A percentile compares a stretch with the other conserved stretches of the same genome.
Evolutionary conservation across 2,888 invertebrate genomes (phyloP).

Genomic region (Drosophila buzzatii): DNA sequence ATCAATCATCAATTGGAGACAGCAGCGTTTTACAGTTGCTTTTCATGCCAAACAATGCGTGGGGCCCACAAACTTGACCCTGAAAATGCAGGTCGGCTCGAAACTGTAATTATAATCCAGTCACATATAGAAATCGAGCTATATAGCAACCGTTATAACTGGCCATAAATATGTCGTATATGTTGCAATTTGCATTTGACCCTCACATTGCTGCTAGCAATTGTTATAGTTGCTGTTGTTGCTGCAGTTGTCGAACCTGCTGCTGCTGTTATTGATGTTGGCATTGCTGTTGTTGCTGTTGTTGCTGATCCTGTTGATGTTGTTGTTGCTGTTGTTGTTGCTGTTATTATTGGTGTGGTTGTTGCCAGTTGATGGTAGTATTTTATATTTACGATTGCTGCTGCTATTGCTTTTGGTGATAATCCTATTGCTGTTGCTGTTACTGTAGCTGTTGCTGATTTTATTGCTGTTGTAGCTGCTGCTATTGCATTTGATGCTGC

Average conservation of each 20-base stretch:
- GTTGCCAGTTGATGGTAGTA: not conserved
- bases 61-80: conserved; percentile 52
- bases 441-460: conserved; percentile 1
- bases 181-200: conserved; percentile 80
- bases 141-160: conserved; percentile 13
- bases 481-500: not conserved
- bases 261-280: not conserved
- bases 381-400: not conserved
- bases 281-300: conserved; percentile 4
- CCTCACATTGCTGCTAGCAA: conserved; percentile 55
- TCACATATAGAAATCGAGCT: conserved; percentile 20
- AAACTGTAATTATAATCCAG: conserved; percentile 37
- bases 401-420: conserved; percentile 3
- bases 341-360: not conserved
- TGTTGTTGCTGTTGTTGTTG: not conserved
- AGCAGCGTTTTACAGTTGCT: conserved; percentile 50
- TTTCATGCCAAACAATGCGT: conserved; percentile 22
- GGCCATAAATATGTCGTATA: conserved; percentile 36
- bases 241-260: conserved; percentile 6
- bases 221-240: conserved; percentile 31
- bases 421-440: not conserved
- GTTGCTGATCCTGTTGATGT: not conserved
- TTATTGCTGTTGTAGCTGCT: not conserved
- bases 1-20: conserved; percentile 66
- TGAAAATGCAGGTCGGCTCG: conserved; percentile 48